Conservation (phyloP, 1,140 invertebrate genomes). For the Drosophila eugracilis region DNA sequence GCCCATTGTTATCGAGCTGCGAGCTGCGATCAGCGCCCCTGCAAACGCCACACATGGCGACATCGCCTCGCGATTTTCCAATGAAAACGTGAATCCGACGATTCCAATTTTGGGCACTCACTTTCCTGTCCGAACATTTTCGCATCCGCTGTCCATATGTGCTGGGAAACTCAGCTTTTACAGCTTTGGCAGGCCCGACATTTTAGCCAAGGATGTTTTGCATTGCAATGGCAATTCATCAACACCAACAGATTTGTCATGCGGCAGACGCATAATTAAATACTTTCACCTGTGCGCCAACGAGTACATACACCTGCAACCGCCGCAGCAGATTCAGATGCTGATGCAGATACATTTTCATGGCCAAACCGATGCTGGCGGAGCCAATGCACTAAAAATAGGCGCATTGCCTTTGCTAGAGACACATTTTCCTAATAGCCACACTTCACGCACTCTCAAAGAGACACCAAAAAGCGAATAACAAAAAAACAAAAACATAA, state of each 20-base stretch:
- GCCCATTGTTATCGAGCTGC: slow-evolving; percentile 41
- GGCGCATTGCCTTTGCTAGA: slow-evolving; percentile 66
- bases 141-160: slow-evolving; percentile 43
- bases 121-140: slow-evolving; percentile 67
- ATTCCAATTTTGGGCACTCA: slow-evolving; percentile 65
- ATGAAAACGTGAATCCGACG: slow-evolving; percentile 44
- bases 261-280: slow-evolving; percentile 75
- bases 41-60: slow-evolving; percentile 42
- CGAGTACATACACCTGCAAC: slow-evolving; percentile 8
- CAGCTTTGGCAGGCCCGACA: slow-evolving; percentile 32
- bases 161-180: slow-evolving; percentile 18
- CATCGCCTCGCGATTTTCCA: slow-evolving; percentile 58
- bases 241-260: slow-evolving; percentile 76
- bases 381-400: slow-evolving; percentile 78
- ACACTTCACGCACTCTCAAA: slow-evolving; percentile 69
- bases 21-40: slow-evolving; percentile 44
- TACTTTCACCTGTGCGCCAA: slow-evolving; percentile 71
- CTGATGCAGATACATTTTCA: slow-evolving; percentile 53
- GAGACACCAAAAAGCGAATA: slow-evolving; percentile 27
- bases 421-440: slow-evolving; percentile 74
- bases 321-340: slow-evolving; percentile 33
- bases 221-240: slow-evolving; percentile 72
- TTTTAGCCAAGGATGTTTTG: slow-evolving; percentile 68
- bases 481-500: too few species aligned
- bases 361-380: slow-evolving; percentile 62